Base-by-base conservation (phyloP, 2,797 vertebrate genomes). In the Onychomys torridus region DNA sequence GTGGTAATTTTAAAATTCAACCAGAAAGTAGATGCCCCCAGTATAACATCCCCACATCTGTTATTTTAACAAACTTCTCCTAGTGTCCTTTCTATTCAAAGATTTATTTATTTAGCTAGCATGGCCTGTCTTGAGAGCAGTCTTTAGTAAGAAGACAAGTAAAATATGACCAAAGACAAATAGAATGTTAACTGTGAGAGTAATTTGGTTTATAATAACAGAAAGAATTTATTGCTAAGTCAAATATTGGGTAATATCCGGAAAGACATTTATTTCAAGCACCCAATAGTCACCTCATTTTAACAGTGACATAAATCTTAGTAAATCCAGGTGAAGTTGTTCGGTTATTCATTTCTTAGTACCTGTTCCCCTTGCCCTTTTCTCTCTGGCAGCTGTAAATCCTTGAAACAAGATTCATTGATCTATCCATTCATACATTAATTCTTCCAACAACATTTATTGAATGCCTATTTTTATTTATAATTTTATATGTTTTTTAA, bases 121-220 rank as follows among this genome's bases (percentile, higher is more conserved):
- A 40, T 82, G 46, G 55, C n/a, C 90, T 93, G 49, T 63, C 77
- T 96, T 37, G 90, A 96, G 76, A 91, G 40, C 27, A 86, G n/a
- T 52, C 91, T 97, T 96, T 93, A 92, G 96, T 94, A 96, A 94
- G 5, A 91, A 52, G 75, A 89, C 40, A 95, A 93, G 84, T 96
- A 96, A 95, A 97, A 95, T 96, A 95, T 94, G 90, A 92, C 94
- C 90, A 76, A 92, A 97, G 95, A 96, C 85, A 97, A 97, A 96
- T 93, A 94, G 90, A 95, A 93, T 93, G 73, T 93, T 97, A 97
- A 97, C 94, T 93, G 90, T 16, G 73, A 94, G 96, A 89, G 76
- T 97, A 96, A 97, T 97, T 97, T 96, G 96, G 93, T 81, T 97
- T 93, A 90, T 96, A 96, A 94, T 96, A 97, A 91, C 46, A 79